Base-by-base conservation (phyloP, 2,888 invertebrate species). In the Spodoptera exigua region DNA sequence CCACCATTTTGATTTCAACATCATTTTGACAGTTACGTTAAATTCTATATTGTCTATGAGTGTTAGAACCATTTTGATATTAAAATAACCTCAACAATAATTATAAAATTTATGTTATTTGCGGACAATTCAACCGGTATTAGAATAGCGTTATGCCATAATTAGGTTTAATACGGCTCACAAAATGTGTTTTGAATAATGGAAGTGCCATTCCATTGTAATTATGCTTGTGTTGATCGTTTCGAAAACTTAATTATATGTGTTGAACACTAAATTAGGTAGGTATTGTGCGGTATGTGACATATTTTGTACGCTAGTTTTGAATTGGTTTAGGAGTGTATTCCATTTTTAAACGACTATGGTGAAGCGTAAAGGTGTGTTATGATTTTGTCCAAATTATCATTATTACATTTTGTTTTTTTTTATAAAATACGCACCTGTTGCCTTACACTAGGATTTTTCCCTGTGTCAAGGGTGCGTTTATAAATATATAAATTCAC, bases 21-120 rank as follows among this genome's bases (percentile, higher is more conserved):
- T n/a, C n/a, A n/a, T n/a, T n/a, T n/a, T 46, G 27, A 37, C 62
- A 61, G 37, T 55, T 61, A 55, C 47, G 63, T 62, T 69, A 49
- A 55, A 55, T 47, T 51, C 39, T 62, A 21, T 54, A 62, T 55
- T n/a, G n/a, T n/a, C n/a, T n/a, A n/a, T n/a, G n/a, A n/a, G n/a
- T n/a, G n/a, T n/a, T n/a, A n/a, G n/a, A 3, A 1, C 7, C 9
- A 41, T 36, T 54, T 55, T 62, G 51, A 35, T 54, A 48, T 17
- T 63, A 61, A 70, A 61, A 53, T 64, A 74, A 40, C 44, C 32
- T 9, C 41, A 43, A 27, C 27, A 27, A 27, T 27, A 9, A 27
- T 27, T 27, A 27, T n/a, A 34, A 39, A 45, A 21, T 53, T 32
- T 14, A 12, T 54, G 46, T 35, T 41, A 46, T 66, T 68, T 51